Base-by-base conservation (phyloP, 2,888 invertebrate genomes). In the Acholoe squamosa region DNA sequence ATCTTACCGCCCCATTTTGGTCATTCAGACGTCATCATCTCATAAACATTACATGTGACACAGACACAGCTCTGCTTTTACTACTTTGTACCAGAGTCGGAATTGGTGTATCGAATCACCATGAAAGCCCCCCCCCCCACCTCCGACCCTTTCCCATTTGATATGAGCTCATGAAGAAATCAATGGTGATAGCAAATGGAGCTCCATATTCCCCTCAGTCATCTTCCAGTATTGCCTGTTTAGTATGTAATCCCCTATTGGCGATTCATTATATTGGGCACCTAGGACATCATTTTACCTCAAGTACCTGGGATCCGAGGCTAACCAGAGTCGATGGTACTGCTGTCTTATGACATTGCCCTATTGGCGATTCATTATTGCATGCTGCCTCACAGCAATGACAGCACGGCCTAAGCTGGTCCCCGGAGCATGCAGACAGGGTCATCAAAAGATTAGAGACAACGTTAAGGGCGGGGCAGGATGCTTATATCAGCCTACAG, bases 381-480 rank as follows among this genome's bases (percentile, higher is more conserved):
- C 28, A 71, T 71, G 28, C 71, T 28, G 12, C 31, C 71, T 25
- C 28, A 14, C 12, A 28, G 71, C 71, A 71, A 28, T 71, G 31
- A 71, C 25, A 71, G 71, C 71, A 22, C 14, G 25, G 28, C 31
- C 71, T 5, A 71, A 71, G 71, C 71, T 5, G 28, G 25, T 71
- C 71, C 71, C 71, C 28, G 1, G 71, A 28, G 71, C 28, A 25
- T 5, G 71, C 71, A 14, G 25, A 14, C 71, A 28, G 28, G 71
- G 71, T 71, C 71, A 71, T 71, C 71, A 71, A 71, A 28, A 71
- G 71, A 71, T 71, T 71, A 71, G 71, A 5, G 25, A 28, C n/a
- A 28, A 25, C 28, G 31, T 28, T n/a, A 7, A 3, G 71, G 61
- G 25, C n/a, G 28, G 19, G 31, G 28, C 31, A 14, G 25, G 14